A percentile compares a stretch with the other conserved stretches of the same genome.
These are phyloP conservation scores for Trichopoda pennipes DNA, from an alignment of 2,888 invertebrate genomes.

Conservation along the genomic window DNA sequence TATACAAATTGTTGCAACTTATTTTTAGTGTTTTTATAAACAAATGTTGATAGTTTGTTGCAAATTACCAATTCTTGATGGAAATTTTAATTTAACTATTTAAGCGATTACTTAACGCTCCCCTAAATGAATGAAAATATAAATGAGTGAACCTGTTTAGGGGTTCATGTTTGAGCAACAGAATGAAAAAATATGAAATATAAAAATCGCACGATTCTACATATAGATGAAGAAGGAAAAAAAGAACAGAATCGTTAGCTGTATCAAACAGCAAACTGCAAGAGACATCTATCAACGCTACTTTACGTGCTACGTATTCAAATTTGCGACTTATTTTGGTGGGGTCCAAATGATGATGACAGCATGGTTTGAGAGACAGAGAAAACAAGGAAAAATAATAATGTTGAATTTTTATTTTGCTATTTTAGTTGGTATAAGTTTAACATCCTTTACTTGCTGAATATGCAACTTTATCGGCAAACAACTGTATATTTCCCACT, in stretches of 20 bases:
- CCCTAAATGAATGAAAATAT: constrained; percentile 56
- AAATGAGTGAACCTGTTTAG: constrained; percentile 13
- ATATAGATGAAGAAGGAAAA: neutral
- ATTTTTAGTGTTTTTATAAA: neutral
- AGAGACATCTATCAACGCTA: constrained; percentile 7
- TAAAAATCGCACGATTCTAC: neutral
- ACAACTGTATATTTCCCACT: constrained; percentile 31
- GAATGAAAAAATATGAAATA: neutral
- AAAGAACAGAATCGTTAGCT: neutral
- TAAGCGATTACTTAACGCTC: constrained; percentile 60
- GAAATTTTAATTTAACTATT: constrained; percentile 71
- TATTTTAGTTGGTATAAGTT: constrained; percentile 30
- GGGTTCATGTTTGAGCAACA: neutral
- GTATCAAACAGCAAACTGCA: constrained; percentile 13
- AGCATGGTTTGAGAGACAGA: neutral
- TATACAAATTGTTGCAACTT: neutral
- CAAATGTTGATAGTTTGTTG: constrained; percentile 34
- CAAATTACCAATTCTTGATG: constrained; percentile 70
- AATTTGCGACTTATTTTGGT: neutral
- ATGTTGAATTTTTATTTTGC: constrained; percentile 11
- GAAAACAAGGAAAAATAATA: neutral
- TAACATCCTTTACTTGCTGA: constrained; percentile 55
- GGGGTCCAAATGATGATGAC: neutral
- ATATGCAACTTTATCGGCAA: constrained; percentile 53
- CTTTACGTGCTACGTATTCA: neutral